Evolutionary conservation across 2,888 invertebrate genomes (phyloP).

Genomic region (Ischnus inquisitorius): DNA sequence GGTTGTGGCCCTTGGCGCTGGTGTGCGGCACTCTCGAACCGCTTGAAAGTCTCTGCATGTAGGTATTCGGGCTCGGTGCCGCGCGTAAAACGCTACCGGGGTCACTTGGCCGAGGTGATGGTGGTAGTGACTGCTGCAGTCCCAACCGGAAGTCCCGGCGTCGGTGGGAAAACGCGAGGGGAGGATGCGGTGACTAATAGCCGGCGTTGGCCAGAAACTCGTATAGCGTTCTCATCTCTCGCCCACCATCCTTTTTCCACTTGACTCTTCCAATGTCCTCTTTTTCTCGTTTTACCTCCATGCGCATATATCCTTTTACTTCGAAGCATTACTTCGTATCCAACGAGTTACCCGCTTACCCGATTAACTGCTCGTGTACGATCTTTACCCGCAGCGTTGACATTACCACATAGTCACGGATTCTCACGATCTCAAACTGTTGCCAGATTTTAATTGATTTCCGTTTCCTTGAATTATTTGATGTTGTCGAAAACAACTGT

Average conservation of each 20-base stretch:
- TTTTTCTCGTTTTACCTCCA: constrained; percentile 28
- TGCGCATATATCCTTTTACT: constrained; percentile 55
- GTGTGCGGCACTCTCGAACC: constrained; percentile 42
- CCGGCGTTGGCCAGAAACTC: constrained; percentile 74
- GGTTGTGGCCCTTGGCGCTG: constrained; percentile 66
- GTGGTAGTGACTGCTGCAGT: constrained; percentile 70
- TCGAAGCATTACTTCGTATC: constrained; percentile 31
- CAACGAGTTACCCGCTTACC: constrained; percentile 37
- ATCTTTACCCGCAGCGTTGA: background rate
- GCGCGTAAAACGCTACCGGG: constrained; percentile 63
- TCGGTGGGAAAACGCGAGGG: constrained; percentile 64
- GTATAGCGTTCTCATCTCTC: constrained; percentile 73
- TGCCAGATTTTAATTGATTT: background rate
- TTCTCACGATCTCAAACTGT: background rate
- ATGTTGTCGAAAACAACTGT: background rate
- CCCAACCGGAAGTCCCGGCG: constrained; percentile 70
- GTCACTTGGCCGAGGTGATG: constrained; percentile 63
- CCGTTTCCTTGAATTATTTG: background rate
- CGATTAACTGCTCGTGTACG: constrained; percentile 47
- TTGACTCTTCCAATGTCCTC: constrained; percentile 38
- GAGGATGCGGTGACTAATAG: constrained; percentile 78
- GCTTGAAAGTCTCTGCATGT: constrained; percentile 54
- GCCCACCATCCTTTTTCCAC: constrained; percentile 47
- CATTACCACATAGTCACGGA: constrained; percentile 1
- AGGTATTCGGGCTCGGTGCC: constrained; percentile 49